A percentile compares a stretch with the other conserved stretches of the same genome.
Evolutionary conservation across 2,113 vertebrate genomes (phyloP).

Genomic region (Orientallactaga bullata): DNA sequence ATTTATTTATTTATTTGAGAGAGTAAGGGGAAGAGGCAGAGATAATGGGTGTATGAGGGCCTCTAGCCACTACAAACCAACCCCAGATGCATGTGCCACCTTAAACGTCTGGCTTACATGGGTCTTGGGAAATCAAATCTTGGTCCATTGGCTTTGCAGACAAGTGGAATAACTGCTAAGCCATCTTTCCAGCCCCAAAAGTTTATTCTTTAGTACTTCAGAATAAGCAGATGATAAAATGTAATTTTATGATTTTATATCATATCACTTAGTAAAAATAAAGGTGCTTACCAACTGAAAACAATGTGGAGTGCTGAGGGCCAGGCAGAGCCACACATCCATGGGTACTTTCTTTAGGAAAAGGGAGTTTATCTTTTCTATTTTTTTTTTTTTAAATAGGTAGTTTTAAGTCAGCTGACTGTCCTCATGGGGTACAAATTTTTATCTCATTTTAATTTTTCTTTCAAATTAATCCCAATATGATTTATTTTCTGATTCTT

Average conservation of each 20-base stretch:
- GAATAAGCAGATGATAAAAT: background rate
- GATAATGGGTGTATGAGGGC: too few species aligned
- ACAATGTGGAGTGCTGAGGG: background rate
- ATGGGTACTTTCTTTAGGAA: background rate
- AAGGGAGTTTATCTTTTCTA: background rate
- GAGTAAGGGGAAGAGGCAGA: too few species aligned
- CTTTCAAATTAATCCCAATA: background rate
- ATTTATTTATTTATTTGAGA: too few species aligned
- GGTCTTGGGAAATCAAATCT: too few species aligned
- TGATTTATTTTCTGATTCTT: background rate
- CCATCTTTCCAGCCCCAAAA: background rate
- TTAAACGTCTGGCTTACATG: too few species aligned
- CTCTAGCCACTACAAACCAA: too few species aligned
- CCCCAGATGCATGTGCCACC: too few species aligned
- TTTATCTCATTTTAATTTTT: background rate
- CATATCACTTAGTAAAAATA: background rate
- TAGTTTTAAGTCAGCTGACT: background rate
- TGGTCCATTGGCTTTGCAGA: too few species aligned
- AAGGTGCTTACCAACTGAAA: accelerated
- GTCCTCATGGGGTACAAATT: background rate
- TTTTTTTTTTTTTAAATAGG: background rate
- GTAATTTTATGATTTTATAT: background rate
- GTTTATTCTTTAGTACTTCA: background rate
- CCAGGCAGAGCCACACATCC: background rate
- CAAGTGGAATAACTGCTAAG: too few species aligned